These are phyloP conservation scores for Physeter macrocephalus DNA, from an alignment of 2,113 vertebrate species.

Conservation along the genomic window DNA sequence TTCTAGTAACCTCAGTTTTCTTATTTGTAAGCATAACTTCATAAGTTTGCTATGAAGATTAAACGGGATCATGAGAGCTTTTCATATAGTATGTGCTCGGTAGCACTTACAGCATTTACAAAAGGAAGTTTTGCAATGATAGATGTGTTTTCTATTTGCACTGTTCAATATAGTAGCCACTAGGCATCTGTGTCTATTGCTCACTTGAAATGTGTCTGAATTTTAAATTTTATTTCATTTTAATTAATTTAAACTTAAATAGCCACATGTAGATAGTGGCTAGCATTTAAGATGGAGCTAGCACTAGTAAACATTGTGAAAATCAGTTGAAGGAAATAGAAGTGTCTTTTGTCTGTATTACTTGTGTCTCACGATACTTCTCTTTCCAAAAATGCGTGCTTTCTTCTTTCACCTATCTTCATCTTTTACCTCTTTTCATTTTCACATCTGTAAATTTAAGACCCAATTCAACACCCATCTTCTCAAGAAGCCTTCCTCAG, in stretches of 20 bases:
- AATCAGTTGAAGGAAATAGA: neutral
- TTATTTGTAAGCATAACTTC: neutral
- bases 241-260: neutral
- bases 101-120: neutral
- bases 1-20: neutral
- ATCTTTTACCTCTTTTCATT: conserved; percentile 3
- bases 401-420: neutral
- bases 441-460: neutral
- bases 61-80: neutral
- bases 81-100: neutral
- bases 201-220: neutral
- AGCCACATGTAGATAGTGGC: neutral
- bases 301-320: neutral
- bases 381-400: neutral
- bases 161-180: neutral
- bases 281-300: neutral
- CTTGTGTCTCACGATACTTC: neutral
- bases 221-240: conserved; percentile 11
- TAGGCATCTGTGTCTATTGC: neutral
- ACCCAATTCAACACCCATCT: neutral
- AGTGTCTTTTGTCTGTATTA: neutral
- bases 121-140: neutral
- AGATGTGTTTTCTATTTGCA: neutral
- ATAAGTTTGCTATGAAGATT: neutral
- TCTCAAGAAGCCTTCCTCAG: neutral